A percentile compares a stretch with the other conserved stretches of the same genome.
phyloP scores from a whole-genome alignment of 2,888 invertebrate species.

The Pecten maximus region DNA sequence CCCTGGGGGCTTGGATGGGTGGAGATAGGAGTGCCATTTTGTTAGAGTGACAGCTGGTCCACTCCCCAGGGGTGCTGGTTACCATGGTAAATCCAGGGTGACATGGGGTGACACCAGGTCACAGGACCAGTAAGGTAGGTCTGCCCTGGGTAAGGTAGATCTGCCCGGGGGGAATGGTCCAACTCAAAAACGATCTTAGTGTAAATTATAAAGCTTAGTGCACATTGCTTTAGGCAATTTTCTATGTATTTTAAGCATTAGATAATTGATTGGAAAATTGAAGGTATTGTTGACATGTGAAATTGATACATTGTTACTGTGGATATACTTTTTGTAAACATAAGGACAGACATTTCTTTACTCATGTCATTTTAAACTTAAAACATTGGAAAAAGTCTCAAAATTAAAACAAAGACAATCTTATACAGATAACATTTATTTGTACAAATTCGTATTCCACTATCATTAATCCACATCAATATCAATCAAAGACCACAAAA shows the following conservation, averaged over 20 bases:
- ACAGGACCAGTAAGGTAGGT: background rate
- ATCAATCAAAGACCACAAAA: background rate
- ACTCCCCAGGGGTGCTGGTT: background rate
- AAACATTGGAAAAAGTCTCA: background rate
- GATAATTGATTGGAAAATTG: background rate
- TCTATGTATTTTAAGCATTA: background rate
- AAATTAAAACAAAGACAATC: background rate
- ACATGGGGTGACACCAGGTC: background rate
- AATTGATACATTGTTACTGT: background rate
- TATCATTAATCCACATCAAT: background rate
- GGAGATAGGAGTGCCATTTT: background rate
- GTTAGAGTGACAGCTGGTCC: background rate
- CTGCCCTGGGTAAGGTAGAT: background rate
- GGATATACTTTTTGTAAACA: background rate
- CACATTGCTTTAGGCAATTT: background rate
- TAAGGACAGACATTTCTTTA: background rate
- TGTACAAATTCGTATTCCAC: background rate
- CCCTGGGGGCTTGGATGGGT: background rate
- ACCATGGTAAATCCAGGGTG: background rate
- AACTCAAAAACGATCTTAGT: background rate
- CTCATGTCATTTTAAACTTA: background rate
- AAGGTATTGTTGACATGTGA: background rate
- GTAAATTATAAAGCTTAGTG: background rate
- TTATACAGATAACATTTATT: conserved; percentile 7
- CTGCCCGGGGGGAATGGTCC: background rate